These are phyloP conservation scores for Molorchus minor DNA, from an alignment of 2,888 invertebrate species.

Conservation along the genomic window DNA sequence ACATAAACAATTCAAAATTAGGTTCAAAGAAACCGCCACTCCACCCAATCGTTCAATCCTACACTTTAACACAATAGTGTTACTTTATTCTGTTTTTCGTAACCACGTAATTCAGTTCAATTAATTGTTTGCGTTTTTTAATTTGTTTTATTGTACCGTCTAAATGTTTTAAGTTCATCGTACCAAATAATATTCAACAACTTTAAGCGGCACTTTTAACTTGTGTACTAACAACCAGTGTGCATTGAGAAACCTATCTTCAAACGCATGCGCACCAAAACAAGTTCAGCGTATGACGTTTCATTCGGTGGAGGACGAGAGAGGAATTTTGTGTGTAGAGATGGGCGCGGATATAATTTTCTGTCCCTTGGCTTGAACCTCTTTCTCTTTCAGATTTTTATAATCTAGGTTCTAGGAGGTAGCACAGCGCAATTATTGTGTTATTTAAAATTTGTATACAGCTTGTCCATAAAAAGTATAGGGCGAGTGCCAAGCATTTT, in stretches of 20 bases:
- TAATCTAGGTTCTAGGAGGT: too few species aligned
- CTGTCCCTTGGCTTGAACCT: not conserved
- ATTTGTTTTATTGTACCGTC: constrained; percentile 28
- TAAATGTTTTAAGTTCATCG: constrained; percentile 45
- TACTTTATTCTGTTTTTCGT: constrained; percentile 18
- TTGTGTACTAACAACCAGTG: constrained; percentile 49
- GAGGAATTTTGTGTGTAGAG: constrained; percentile 50
- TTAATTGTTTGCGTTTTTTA: not conserved
- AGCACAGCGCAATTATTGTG: too few species aligned
- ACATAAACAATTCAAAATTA: constrained; percentile 28
- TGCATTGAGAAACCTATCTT: constrained; percentile 46
- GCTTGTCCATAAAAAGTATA: too few species aligned
- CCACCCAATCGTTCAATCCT: not conserved
- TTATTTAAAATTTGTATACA: too few species aligned
- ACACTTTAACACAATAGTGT: too few species aligned
- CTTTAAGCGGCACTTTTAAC: constrained; percentile 47
- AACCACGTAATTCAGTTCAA: constrained; percentile 1
- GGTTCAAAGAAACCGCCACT: constrained; percentile 8
- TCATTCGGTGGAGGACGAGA: constrained; percentile 30
- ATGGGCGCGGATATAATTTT: constrained; percentile 41
- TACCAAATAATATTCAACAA: constrained; percentile 45
- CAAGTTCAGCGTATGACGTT: constrained; percentile 38
- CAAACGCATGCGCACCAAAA: constrained; percentile 42
- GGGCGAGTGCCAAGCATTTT: too few species aligned
- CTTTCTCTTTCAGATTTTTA: constrained; percentile 9